Conservation (phyloP, 2,888 invertebrate species). For the Pollenia labialis region DNA sequence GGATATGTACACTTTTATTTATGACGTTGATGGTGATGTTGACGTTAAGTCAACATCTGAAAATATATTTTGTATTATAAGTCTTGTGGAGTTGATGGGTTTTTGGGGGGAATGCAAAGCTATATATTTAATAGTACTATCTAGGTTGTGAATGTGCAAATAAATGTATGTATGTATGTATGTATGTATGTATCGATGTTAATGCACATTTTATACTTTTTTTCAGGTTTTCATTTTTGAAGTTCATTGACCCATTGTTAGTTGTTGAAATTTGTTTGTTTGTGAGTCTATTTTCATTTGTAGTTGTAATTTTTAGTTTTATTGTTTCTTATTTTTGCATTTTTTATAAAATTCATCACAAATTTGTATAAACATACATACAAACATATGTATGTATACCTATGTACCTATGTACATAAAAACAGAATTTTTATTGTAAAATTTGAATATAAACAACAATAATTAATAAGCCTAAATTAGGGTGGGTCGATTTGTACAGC, state of each 20-base stretch:
- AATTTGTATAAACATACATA: conserved; percentile 1
- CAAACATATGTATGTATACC: too few species aligned
- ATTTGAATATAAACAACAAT: too few species aligned
- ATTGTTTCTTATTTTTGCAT: conserved; percentile 9
- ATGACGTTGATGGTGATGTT: neutral
- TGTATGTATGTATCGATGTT: conserved; percentile 3
- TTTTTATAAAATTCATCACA: conserved; percentile 21
- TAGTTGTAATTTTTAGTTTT: conserved; percentile 20
- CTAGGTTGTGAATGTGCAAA: conserved; percentile 20
- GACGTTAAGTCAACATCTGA: neutral
- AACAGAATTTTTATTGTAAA: neutral
- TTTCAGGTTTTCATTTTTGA: conserved; percentile 1
- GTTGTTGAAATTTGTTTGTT: conserved; percentile 37
- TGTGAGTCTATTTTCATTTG: conserved; percentile 23
- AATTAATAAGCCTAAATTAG: too few species aligned
- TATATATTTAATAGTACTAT: conserved; percentile 42
- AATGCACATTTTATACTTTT: neutral
- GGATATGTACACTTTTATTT: neutral
- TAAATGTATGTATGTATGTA: conserved; percentile 8
- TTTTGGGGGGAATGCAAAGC: conserved; percentile 25
- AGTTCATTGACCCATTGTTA: conserved; percentile 69
- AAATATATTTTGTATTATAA: neutral
- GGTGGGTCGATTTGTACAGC: too few species aligned
- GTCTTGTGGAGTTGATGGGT: neutral
- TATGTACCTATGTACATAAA: neutral